Base-by-base conservation (phyloP, 1,140 invertebrate species). In the Notospermus geniculatus region DNA sequence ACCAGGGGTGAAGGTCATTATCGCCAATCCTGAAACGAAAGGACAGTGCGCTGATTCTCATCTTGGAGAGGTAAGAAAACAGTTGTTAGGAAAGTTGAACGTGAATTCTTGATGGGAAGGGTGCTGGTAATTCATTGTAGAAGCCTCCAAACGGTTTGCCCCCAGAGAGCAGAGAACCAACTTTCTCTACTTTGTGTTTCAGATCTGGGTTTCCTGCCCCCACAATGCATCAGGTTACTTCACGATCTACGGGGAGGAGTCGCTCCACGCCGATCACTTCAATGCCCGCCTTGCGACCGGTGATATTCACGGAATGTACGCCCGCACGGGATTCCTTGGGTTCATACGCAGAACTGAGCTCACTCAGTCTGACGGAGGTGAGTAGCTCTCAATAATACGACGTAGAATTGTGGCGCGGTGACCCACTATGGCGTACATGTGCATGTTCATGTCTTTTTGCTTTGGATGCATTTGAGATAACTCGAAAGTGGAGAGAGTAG, bases 1-100 rank as follows among this genome's bases (percentile, higher is more conserved):
- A 43, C 97, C 97, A 0, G 97, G 97, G 9, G 93, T 97, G 1
- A 98, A 97, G 85, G 93, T 98, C 19, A 85, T 98, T 53, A 99
- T 99, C 66, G 97, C 97, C 0, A 98, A 99, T 86, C 96, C 97
- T 2, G 97, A 99, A 73, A 98, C 97, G 0, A 97, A 97, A 76
- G 97, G 97, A 1, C 97, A 99, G 80, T 99, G 96, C 80, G 97
- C 96, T 0, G 97, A 99, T 76, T 98, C 96, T 0, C 95, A 99
- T 85, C 84, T 99, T 19, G 97, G 97, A 57, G 97, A 99, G 84
- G 93, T 96, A 79, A 75, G 77, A 65, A 29, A 52, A 7, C 32
- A 15, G 9, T 53, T 53, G 50, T 2, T 28, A 53, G 23, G 50
- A 53, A 19, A 1, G 1, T 28, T 53, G 5, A 28, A 36, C 15